phyloP scores from a whole-genome alignment of 2,888 invertebrate genomes.

The Microplitis deprimator region DNA sequence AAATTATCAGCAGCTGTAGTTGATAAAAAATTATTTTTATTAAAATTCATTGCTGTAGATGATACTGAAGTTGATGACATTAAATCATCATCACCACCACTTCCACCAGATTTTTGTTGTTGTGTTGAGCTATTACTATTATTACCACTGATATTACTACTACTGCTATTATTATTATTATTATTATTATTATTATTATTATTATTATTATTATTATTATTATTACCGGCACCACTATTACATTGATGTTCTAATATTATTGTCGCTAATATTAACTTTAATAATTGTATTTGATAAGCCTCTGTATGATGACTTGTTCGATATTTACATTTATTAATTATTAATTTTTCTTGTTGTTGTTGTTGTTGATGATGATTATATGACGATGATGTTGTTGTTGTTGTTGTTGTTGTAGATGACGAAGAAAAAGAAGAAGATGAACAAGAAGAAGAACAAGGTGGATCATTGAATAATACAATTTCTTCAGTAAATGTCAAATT shows the following conservation, averaged over 20 bases:
- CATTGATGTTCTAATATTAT: constrained; percentile 85
- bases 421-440: too few relatives aligned
- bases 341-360: not conserved
- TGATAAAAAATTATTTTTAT: constrained; percentile 50
- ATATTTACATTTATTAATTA: constrained; percentile 73
- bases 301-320: constrained; percentile 77
- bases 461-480: constrained; percentile 82
- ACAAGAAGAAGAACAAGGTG: constrained; percentile 54
- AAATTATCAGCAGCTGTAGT: constrained; percentile 68
- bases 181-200: constrained; percentile 73
- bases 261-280: constrained; percentile 76
- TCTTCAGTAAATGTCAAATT: constrained; percentile 81
- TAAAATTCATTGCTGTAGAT: constrained; percentile 48
- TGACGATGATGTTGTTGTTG: not conserved
- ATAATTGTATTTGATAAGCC: constrained; percentile 79
- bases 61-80: not conserved
- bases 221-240: constrained; percentile 62
- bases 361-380: too few relatives aligned
- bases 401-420: constrained; percentile 13
- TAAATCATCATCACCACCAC: constrained; percentile 49
- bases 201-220: constrained; percentile 44
- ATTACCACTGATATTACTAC: constrained; percentile 76
- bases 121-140: constrained; percentile 75
- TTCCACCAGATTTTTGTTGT: constrained; percentile 74
- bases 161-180: not conserved